These are phyloP conservation scores for Gymnoscopelus microlampas DNA, from an alignment of 2,797 vertebrate species.

Conservation along the genomic window DNA sequence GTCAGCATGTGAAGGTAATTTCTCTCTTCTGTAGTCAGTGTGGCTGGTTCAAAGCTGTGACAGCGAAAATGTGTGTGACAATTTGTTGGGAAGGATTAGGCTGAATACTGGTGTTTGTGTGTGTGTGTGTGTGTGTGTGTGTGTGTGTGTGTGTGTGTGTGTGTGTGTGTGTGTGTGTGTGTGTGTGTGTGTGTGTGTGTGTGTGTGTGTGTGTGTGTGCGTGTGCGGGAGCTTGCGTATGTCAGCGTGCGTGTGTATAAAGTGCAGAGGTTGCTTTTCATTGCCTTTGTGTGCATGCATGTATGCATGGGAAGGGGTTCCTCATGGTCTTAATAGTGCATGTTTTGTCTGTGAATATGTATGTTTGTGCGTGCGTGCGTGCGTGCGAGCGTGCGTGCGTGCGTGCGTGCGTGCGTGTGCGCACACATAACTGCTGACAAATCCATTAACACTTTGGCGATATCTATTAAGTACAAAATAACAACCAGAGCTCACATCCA, in stretches of 20 bases:
- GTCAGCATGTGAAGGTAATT: conserved; percentile 41
- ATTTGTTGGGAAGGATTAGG: conserved; percentile 4
- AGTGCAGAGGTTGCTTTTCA: neutral
- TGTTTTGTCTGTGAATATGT: neutral
- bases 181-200: neutral
- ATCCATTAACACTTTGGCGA: conserved; percentile 69
- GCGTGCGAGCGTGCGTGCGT: conserved; percentile 12
- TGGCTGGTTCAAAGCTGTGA: conserved; percentile 52
- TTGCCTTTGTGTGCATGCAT: too few species aligned
- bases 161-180: neutral
- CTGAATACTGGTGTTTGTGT: neutral
- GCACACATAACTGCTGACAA: conserved; percentile 54
- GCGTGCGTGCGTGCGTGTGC: conserved; percentile 22
- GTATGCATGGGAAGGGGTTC: too few species aligned
- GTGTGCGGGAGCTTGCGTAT: conserved; percentile 2
- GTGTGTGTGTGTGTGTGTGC: neutral
- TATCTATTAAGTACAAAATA: conserved; percentile 57
- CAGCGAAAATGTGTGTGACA: conserved; percentile 18
- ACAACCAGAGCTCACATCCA: conserved; percentile 5
- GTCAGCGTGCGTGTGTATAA: neutral
- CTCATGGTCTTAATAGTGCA: too few species aligned
- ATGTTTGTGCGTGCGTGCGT: conserved; percentile 6
- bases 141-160: neutral
- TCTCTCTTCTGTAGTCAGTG: conserved; percentile 19
- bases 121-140: neutral